Conservation (phyloP, 2,888 invertebrate species). For the Perdita meconis region DNA sequence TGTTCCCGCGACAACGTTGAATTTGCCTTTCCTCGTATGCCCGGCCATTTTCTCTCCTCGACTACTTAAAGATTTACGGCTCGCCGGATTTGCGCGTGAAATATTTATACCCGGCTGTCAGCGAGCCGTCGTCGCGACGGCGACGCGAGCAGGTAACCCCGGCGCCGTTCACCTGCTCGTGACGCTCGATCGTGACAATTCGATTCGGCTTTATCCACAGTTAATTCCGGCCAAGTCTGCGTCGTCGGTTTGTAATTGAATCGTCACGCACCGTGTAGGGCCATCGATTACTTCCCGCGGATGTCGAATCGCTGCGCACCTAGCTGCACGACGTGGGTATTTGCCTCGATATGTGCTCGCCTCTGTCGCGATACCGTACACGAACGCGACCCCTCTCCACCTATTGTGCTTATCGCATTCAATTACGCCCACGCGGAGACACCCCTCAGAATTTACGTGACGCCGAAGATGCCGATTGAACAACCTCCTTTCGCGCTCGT, state of each 20-base stretch:
- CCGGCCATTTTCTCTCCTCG: constrained; percentile 46
- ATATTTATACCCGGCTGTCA: constrained; percentile 61
- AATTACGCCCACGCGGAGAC: constrained; percentile 35
- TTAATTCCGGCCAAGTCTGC: constrained; percentile 69
- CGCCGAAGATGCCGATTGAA: not conserved
- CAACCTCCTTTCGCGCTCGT: not conserved
- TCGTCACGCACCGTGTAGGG: constrained; percentile 69
- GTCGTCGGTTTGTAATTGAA: constrained; percentile 73
- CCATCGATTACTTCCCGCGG: constrained; percentile 69
- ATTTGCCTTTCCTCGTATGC: constrained; percentile 51
- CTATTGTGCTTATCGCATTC: constrained; percentile 44
- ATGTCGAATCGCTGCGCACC: constrained; percentile 50
- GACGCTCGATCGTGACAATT: constrained; percentile 64
- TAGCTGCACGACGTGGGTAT: constrained; percentile 26
- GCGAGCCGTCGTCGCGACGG: constrained; percentile 32
- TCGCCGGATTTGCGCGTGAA: constrained; percentile 61
- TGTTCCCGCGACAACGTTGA: constrained; percentile 39
- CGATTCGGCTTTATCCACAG: constrained; percentile 68
- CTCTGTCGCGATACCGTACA: constrained; percentile 41
- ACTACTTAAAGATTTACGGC: constrained; percentile 69
- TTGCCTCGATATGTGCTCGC: constrained; percentile 25
- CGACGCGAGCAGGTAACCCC: constrained; percentile 1
- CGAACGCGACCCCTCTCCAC: not conserved
- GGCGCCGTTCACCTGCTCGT: constrained; percentile 26
- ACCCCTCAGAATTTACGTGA: constrained; percentile 26